Evolutionary conservation across 2,113 vertebrate species (phyloP).

Genomic region (Carassius gibelio): DNA sequence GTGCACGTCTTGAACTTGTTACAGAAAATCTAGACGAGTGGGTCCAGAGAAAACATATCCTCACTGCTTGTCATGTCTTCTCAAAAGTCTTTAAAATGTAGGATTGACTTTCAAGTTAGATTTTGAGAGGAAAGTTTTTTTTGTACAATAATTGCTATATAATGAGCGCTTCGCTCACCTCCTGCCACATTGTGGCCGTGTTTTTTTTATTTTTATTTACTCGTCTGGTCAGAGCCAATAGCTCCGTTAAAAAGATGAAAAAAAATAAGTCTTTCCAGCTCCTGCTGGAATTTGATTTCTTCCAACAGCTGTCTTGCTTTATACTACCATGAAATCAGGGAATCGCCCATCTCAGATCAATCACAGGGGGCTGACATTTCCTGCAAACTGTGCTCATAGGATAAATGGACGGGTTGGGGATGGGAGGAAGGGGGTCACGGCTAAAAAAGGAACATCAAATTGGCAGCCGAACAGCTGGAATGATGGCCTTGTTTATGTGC

Average conservation of each 20-base stretch:
- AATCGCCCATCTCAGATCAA: constrained; percentile 85
- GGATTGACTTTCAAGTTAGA: constrained; percentile 71
- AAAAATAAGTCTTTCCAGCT: constrained; percentile 82
- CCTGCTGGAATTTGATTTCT: constrained; percentile 83
- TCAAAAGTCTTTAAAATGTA: constrained; percentile 65
- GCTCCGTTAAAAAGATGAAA: constrained; percentile 84
- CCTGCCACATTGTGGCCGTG: constrained; percentile 77
- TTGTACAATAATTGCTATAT: constrained; percentile 82
- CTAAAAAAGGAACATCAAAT: constrained; percentile 81
- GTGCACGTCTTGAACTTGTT: constrained; percentile 62
- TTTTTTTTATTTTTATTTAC: constrained; percentile 84
- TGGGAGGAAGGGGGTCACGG: constrained; percentile 63
- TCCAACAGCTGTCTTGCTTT: constrained; percentile 88
- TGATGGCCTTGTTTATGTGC: constrained; percentile 87
- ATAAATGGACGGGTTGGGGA: constrained; percentile 68
- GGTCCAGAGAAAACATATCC: constrained; percentile 29
- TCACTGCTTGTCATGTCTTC: constrained; percentile 65
- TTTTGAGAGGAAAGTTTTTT: constrained; percentile 67
- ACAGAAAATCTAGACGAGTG: constrained; percentile 51
- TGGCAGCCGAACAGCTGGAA: constrained; percentile 79
- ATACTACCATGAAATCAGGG: constrained; percentile 86
- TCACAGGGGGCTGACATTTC: constrained; percentile 80
- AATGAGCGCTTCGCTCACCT: constrained; percentile 81
- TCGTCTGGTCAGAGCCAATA: constrained; percentile 76
- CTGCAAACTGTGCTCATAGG: constrained; percentile 83